phyloP scores from a whole-genome alignment of 1,140 invertebrate species.

The Dendrolimus kikuchii region DNA sequence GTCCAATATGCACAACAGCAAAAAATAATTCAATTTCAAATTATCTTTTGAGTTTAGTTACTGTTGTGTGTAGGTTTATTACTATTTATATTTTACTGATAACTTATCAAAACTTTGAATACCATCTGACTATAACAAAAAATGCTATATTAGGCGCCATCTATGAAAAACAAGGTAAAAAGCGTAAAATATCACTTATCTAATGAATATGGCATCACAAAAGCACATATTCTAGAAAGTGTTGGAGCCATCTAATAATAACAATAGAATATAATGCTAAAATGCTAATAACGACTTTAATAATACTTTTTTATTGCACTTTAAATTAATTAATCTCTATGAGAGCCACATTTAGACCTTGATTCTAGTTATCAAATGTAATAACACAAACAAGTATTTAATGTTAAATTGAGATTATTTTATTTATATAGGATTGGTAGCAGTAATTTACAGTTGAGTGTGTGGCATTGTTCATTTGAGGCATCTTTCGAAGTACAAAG shows the following conservation, averaged over 20 bases:
- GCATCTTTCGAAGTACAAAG: slow-evolving; percentile 95
- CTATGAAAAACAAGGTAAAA: not conserved
- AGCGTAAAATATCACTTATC: not conserved
- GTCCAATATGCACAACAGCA: too few species aligned
- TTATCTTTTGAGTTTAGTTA: too few species aligned
- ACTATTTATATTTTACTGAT: too few species aligned
- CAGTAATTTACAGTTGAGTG: slow-evolving; percentile 49
- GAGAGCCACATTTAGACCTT: not conserved
- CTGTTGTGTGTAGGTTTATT: too few species aligned
- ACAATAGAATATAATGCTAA: not conserved
- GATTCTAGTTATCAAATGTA: too few species aligned
- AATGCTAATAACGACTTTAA: slow-evolving; percentile 4
- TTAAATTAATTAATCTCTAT: slow-evolving; percentile 5
- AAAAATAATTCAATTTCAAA: too few species aligned
- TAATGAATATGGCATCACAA: too few species aligned
- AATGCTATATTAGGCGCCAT: slow-evolving; percentile 3
- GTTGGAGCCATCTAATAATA: too few species aligned
- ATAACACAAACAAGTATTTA: slow-evolving; percentile 13
- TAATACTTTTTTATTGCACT: slow-evolving; percentile 6
- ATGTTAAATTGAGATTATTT: slow-evolving; percentile 60
- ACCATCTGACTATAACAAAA: not conserved
- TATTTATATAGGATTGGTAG: slow-evolving; percentile 56
- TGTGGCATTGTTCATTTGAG: slow-evolving; percentile 84
- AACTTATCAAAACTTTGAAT: too few species aligned
- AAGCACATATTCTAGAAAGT: too few species aligned